phyloP scores from a whole-genome alignment of 2,797 vertebrate genomes.

The Diceros bicornis region DNA sequence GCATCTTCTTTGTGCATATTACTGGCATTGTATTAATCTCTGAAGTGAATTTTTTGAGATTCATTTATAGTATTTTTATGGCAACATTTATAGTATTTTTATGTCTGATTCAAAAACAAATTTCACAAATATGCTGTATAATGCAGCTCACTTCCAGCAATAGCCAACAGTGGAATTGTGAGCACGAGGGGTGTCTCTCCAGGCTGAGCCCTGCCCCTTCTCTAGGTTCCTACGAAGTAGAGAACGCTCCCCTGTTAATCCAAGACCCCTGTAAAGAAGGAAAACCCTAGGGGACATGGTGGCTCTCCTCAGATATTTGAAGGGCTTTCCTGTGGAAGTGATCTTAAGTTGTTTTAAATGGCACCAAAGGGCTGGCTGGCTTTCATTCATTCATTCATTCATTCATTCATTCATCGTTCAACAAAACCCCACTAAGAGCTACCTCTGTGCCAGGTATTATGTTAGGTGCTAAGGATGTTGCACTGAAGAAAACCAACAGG shows the following conservation, averaged over 20 bases:
- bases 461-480: slow-evolving; percentile 14
- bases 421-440: not conserved
- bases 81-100: slow-evolving; percentile 33
- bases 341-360: not conserved
- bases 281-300: not conserved
- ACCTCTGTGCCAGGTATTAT: not conserved
- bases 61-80: slow-evolving; percentile 38
- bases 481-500: not conserved
- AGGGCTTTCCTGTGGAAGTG: not conserved
- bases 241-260: not conserved
- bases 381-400: not conserved
- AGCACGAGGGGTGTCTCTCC: not conserved
- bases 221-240: not conserved
- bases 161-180: not conserved
- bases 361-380: not conserved
- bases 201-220: not conserved
- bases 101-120: slow-evolving; percentile 40
- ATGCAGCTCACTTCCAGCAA: not conserved
- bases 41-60: slow-evolving; percentile 49
- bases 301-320: not conserved
- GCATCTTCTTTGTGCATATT: slow-evolving; percentile 51
- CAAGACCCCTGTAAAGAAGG: not conserved
- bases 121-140: not conserved
- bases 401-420: not conserved
- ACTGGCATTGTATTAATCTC: not conserved